Evolutionary conservation across 2,888 invertebrate species (phyloP).

Genomic region (Protula sp.): DNA sequence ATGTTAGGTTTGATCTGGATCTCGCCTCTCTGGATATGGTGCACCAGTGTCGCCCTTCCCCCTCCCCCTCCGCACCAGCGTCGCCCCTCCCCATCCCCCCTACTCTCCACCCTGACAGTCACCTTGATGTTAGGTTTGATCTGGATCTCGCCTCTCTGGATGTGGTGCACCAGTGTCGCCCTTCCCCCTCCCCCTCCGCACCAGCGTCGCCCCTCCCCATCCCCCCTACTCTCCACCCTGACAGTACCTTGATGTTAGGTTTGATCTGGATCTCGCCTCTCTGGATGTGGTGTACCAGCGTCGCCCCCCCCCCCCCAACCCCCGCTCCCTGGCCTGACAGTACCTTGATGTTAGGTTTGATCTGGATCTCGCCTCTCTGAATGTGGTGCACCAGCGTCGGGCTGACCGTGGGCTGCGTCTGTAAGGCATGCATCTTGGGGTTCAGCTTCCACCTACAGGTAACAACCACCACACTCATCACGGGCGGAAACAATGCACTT

Average conservation of each 20-base stretch:
- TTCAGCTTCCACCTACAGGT: slow-evolving; percentile 41
- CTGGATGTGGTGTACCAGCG: slow-evolving; percentile 49
- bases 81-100: too few relatives aligned
- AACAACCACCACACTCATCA: too few relatives aligned
- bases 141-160: slow-evolving; percentile 39
- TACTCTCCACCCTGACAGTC: too few relatives aligned
- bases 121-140: slow-evolving; percentile 45
- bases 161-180: slow-evolving; percentile 46
- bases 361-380: slow-evolving; percentile 36
- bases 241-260: slow-evolving; percentile 43
- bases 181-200: too few relatives aligned
- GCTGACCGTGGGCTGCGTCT: slow-evolving; percentile 48
- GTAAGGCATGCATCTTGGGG: slow-evolving; percentile 44
- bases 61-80: too few relatives aligned
- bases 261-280: slow-evolving; percentile 36
- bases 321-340: too few relatives aligned
- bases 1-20: slow-evolving; percentile 41
- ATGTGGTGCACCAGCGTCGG: slow-evolving; percentile 48
- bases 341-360: slow-evolving; percentile 44
- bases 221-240: too few relatives aligned
- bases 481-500: too few relatives aligned
- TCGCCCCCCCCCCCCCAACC: too few relatives aligned
- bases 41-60: slow-evolving; percentile 47
- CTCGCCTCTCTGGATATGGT: slow-evolving; percentile 43
- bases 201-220: too few relatives aligned